A percentile compares a stretch with the other conserved stretches of the same genome.
Evolutionary conservation across 64 coral and sea anemone species (phyloP).

Genomic region (Exaiptasia diaphana): DNA sequence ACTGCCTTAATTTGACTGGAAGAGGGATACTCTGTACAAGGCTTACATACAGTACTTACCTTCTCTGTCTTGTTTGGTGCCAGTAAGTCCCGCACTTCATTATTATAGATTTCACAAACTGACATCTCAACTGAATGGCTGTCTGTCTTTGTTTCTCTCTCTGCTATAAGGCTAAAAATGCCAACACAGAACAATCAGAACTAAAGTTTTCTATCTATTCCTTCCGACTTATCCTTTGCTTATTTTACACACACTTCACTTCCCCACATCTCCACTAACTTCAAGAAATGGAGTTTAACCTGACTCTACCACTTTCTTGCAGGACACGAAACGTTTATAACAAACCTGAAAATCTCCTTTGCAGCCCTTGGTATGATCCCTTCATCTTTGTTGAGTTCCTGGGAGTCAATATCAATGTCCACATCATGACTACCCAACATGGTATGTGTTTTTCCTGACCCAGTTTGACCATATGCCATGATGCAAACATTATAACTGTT

Average conservation of each 20-base stretch:
- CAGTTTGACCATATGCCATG: constrained; percentile 98
- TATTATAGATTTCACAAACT: constrained; percentile 98
- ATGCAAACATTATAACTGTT: constrained; percentile 93
- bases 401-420: constrained; percentile 74
- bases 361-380: constrained; percentile 93
- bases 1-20: no score
- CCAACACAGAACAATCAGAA: no score
- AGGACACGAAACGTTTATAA: no score
- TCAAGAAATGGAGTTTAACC: no score
- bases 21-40: no score
- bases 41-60: no score
- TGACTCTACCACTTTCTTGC: no score
- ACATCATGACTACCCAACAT: constrained; percentile 93
- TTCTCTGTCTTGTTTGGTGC: constrained; percentile 75
- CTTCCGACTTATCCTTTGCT: not conserved
- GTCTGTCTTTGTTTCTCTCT: constrained; percentile 62
- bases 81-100: constrained; percentile 86
- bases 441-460: constrained; percentile 94
- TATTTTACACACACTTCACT: no score
- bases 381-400: constrained; percentile 89
- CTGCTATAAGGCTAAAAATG: constrained; percentile 63
- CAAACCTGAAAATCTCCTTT: constrained; percentile 91
- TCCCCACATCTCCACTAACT: no score
- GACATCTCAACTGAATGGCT: constrained; percentile 84
- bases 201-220: not conserved